Evolutionary conservation across 2,888 invertebrate genomes (phyloP).

Genomic region (Lycia hirtaria): DNA sequence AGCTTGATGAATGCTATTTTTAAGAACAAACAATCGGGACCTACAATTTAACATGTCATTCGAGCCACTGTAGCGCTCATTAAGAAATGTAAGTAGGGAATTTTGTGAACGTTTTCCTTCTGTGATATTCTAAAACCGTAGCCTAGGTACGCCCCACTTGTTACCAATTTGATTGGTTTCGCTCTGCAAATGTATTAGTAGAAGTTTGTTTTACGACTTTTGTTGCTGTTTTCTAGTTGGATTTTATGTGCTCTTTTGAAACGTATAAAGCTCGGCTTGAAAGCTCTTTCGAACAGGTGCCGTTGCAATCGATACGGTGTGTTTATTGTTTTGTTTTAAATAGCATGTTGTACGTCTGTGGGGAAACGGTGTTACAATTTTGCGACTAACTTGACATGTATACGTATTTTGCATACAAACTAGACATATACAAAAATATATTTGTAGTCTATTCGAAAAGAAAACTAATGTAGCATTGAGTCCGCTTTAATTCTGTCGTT

Average conservation of each 20-base stretch:
- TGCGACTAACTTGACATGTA: too few relatives aligned
- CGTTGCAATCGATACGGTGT: not conserved
- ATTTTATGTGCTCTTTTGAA: slow-evolving; percentile 16
- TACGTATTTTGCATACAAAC: too few relatives aligned
- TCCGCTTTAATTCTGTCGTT: too few relatives aligned
- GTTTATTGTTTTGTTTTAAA: not conserved
- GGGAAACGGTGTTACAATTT: too few relatives aligned
- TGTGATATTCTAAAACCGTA: not conserved
- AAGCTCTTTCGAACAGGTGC: slow-evolving; percentile 8
- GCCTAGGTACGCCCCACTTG: not conserved
- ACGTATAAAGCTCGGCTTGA: slow-evolving; percentile 14
- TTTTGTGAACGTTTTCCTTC: not conserved
- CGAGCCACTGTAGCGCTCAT: too few relatives aligned
- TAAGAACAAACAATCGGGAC: not conserved
- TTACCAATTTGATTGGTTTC: slow-evolving; percentile 9
- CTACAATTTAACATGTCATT: too few relatives aligned
- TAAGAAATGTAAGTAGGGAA: too few relatives aligned
- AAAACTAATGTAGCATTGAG: too few relatives aligned
- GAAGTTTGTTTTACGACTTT: slow-evolving; percentile 13
- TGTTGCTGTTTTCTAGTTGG: slow-evolving; percentile 13
- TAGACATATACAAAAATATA: too few relatives aligned
- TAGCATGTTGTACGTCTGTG: not conserved
- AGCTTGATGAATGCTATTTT: too few relatives aligned
- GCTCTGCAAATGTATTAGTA: slow-evolving; percentile 11
- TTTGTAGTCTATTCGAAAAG: too few relatives aligned